Conservation (phyloP, 2,797 vertebrate genomes). For the Malurus leucopterus region DNA sequence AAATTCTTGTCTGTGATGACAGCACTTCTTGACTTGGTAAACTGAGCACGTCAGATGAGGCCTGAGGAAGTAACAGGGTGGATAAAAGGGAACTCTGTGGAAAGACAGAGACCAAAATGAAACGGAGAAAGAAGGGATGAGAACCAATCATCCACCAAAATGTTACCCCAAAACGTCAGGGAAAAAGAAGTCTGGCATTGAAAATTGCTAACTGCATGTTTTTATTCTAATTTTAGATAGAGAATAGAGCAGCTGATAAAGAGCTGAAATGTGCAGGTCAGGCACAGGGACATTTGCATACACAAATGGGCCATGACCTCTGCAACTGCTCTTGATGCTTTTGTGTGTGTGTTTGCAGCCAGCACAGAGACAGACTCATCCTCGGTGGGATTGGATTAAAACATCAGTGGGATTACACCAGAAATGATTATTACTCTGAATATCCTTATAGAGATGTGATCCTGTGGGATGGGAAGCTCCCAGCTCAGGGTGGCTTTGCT, state of each 20-base stretch:
- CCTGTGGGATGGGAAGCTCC: background rate
- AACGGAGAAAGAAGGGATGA: background rate
- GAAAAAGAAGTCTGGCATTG: background rate
- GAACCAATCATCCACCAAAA: background rate
- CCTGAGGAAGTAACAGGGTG: background rate
- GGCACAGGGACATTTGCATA: background rate
- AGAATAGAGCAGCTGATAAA: background rate
- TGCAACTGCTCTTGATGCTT: background rate
- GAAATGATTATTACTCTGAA: background rate
- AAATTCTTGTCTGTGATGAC: background rate
- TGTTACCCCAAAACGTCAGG: background rate
- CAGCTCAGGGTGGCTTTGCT: background rate
- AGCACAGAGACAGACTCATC: background rate
- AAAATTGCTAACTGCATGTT: background rate
- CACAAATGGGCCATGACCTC: conserved; percentile 11
- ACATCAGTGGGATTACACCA: background rate
- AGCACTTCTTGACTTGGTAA: conserved; percentile 15
- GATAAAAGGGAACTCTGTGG: background rate
- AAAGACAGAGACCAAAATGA: background rate
- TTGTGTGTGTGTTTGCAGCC: background rate
- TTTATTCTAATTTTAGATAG: background rate
- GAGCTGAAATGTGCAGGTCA: background rate
- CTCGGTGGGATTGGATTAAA: background rate
- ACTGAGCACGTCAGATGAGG: background rate
- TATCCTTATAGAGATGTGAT: background rate